phyloP scores from a whole-genome alignment of 2,113 vertebrate genomes.

The Myiozetetes cayanensis region DNA sequence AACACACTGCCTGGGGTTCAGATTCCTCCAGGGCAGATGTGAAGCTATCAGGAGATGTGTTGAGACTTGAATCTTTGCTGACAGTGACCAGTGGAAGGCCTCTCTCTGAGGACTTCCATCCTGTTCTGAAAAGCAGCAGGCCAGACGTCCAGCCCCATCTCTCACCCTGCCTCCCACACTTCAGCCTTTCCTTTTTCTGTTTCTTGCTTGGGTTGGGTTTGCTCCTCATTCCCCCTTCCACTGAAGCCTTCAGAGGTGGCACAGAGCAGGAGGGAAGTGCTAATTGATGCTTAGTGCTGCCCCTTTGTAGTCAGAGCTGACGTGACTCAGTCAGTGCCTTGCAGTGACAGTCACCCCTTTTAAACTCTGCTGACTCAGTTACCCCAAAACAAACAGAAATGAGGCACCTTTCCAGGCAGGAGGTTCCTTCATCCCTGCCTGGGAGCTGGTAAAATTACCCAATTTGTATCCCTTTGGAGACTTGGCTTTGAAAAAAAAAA shows the following conservation, averaged over 20 bases:
- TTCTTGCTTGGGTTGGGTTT: background rate
- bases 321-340: background rate
- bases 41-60: background rate
- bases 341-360: background rate
- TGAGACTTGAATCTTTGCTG: background rate
- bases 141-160: accelerated
- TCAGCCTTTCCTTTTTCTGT: background rate
- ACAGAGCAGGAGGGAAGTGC: background rate
- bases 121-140: background rate
- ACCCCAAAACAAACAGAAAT: slow-evolving; percentile 9
- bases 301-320: slow-evolving; percentile 19
- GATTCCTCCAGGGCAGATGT: background rate
- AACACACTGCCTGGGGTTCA: background rate
- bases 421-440: slow-evolving; percentile 36
- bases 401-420: slow-evolving; percentile 1
- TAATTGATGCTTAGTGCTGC: background rate
- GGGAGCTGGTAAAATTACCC: slow-evolving; percentile 13
- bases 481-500: background rate
- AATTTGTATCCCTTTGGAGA: background rate
- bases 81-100: background rate
- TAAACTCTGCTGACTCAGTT: slow-evolving; percentile 46
- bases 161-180: background rate
- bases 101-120: background rate
- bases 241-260: background rate
- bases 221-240: background rate